A percentile compares a stretch with the other conserved stretches of the same genome.
Conservation (phyloP, 2,888 invertebrate genomes). For the Spatulosminthurus flaviceps region DNA sequence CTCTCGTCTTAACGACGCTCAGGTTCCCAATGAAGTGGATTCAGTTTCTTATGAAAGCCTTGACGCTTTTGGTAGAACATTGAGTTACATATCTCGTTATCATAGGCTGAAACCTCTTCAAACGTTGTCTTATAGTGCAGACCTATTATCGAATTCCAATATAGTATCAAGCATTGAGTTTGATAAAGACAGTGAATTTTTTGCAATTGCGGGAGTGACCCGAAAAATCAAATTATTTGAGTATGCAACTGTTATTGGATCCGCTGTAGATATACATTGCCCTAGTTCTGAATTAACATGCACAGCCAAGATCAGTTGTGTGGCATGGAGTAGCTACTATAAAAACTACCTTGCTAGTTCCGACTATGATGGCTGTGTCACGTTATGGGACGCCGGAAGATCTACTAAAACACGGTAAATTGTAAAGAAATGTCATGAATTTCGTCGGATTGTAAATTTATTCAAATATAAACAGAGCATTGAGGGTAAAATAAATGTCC, state of each 20-base stretch:
- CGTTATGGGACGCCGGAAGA: slow-evolving; percentile 89
- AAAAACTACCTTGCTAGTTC: slow-evolving; percentile 87
- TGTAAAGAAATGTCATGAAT: not conserved
- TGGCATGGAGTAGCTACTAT: slow-evolving; percentile 93
- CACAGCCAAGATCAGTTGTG: slow-evolving; percentile 91
- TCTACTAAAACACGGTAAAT: slow-evolving; percentile 72
- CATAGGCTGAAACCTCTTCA: slow-evolving; percentile 82
- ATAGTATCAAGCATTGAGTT: slow-evolving; percentile 94
- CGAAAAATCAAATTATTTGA: slow-evolving; percentile 94
- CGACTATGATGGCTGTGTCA: slow-evolving; percentile 94
- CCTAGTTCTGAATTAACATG: slow-evolving; percentile 91
- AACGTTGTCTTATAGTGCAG: slow-evolving; percentile 88
- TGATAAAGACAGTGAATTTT: slow-evolving; percentile 94
- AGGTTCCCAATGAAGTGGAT: slow-evolving; percentile 61
- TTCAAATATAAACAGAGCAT: no score
- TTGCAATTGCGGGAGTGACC: slow-evolving; percentile 95
- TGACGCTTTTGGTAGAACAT: slow-evolving; percentile 82
- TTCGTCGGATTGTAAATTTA: no score
- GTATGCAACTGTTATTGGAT: slow-evolving; percentile 83
- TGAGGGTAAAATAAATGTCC: not conserved
- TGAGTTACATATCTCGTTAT: slow-evolving; percentile 85
- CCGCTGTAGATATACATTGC: slow-evolving; percentile 90
- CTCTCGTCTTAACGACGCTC: slow-evolving; percentile 65
- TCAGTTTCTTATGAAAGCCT: slow-evolving; percentile 66
- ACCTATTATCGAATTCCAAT: slow-evolving; percentile 85